A percentile compares a stretch with the other conserved stretches of the same genome.
Conservation (phyloP, 2,888 invertebrate genomes). For the Antheraea assamensis region DNA sequence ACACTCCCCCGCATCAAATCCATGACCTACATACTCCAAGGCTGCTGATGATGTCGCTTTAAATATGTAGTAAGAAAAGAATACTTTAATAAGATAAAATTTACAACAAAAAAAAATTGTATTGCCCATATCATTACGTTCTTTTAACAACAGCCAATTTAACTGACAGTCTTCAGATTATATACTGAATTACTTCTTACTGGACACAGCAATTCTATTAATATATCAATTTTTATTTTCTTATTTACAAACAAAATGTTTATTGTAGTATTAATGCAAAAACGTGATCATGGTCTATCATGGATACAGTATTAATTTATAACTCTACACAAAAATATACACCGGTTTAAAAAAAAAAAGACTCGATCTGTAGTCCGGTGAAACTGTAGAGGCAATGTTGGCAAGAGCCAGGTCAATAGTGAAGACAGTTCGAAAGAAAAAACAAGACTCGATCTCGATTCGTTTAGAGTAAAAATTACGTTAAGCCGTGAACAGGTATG, state of each 20-base stretch:
- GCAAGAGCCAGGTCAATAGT: no score
- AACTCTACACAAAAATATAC: background rate
- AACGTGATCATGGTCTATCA: no score
- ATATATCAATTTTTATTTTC: no score
- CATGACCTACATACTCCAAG: constrained; percentile 59
- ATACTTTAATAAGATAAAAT: constrained; percentile 34
- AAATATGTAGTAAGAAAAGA: constrained; percentile 11
- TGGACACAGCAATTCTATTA: no score
- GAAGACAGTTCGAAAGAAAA: no score
- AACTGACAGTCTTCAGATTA: background rate
- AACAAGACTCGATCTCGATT: background rate
- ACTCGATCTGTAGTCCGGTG: no score
- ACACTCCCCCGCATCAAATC: constrained; percentile 71
- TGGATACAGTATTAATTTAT: background rate
- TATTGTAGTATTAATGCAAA: no score
- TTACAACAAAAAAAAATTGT: background rate
- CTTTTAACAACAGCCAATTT: background rate
- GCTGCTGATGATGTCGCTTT: constrained; percentile 40
- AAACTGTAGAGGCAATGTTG: no score
- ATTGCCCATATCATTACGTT: background rate
- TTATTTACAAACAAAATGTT: no score
- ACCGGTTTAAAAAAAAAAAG: background rate
- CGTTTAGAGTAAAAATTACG: background rate
- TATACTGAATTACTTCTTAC: no score
- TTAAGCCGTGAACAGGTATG: background rate